Percentiles rank a stretch among this genome's conserved stretches.
phyloP scores from a whole-genome alignment of 1,140 invertebrate genomes.

The Drosophila leontia region DNA sequence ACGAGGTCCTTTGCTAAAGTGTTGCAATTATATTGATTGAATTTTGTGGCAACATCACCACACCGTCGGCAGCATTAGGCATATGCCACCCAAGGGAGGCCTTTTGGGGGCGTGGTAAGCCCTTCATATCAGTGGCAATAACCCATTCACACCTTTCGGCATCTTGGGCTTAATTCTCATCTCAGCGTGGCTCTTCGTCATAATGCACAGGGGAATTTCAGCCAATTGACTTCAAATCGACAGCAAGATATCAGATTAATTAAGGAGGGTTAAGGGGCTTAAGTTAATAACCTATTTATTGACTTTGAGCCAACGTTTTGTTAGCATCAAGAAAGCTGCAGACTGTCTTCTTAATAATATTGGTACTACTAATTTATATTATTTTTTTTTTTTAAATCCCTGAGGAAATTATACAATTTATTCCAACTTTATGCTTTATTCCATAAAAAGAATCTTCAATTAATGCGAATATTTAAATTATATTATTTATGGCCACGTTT shows the following conservation, averaged over 20 bases:
- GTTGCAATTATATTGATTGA: conserved; percentile 82
- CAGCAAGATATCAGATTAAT: conserved; percentile 14
- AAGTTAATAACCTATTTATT: not conserved
- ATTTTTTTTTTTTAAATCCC: too few species aligned
- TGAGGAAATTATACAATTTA: not conserved
- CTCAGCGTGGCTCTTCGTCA: conserved; percentile 1
- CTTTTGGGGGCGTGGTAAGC: conserved; percentile 33
- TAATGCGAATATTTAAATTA: not conserved
- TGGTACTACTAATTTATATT: not conserved
- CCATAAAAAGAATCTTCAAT: not conserved
- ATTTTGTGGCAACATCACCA: conserved; percentile 58
- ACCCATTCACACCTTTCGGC: conserved; percentile 45
- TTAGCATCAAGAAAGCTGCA: not conserved
- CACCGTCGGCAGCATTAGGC: conserved; percentile 34
- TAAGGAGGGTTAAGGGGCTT: not conserved
- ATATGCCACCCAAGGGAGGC: conserved; percentile 43
- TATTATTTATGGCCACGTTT: not conserved
- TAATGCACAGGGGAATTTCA: not conserved
- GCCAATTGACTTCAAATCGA: conserved; percentile 9
- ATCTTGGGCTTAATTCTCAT: conserved; percentile 24
- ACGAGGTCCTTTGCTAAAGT: conserved; percentile 69
- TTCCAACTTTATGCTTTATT: not conserved
- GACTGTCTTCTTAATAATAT: not conserved
- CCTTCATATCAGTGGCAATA: conserved; percentile 21
- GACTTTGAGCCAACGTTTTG: not conserved